Evolutionary conservation across 2,888 invertebrate genomes (phyloP).

Genomic region (Aspidiotus rigidus): DNA sequence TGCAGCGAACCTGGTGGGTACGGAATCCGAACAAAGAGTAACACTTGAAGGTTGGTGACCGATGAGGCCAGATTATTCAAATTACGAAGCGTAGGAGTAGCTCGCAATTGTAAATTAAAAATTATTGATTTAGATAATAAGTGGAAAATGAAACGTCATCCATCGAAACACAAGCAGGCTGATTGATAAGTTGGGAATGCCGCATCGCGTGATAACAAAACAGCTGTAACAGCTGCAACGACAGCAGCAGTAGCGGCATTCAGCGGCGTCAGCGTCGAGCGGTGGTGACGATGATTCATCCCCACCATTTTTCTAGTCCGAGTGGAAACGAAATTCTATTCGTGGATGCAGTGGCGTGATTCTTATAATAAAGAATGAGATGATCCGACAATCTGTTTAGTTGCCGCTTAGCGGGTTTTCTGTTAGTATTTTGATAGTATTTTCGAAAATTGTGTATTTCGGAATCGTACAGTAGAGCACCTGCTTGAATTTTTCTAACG

Average conservation of each 20-base stretch:
- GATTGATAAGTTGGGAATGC: too few species aligned
- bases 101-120: too few species aligned
- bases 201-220: too few species aligned
- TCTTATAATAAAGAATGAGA: constrained; percentile 29
- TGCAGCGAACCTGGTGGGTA: too few species aligned
- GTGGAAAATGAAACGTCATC: too few species aligned
- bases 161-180: too few species aligned
- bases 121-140: too few species aligned
- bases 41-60: too few species aligned
- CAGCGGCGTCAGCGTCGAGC: neutral
- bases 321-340: constrained; percentile 24
- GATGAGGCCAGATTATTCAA: too few species aligned
- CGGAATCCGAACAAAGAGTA: too few species aligned
- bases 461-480: constrained; percentile 32
- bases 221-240: too few species aligned
- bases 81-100: too few species aligned
- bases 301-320: constrained; percentile 18
- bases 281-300: constrained; percentile 3
- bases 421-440: constrained; percentile 3
- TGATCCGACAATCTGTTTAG: constrained; percentile 24
- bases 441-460: constrained; percentile 22
- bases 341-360: constrained; percentile 31
- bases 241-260: neutral
- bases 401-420: constrained; percentile 15
- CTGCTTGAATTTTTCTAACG: constrained; percentile 26